Evolutionary conservation across 2,888 invertebrate genomes (phyloP).

Genomic region (Sinopyrophorus schimmeli): DNA sequence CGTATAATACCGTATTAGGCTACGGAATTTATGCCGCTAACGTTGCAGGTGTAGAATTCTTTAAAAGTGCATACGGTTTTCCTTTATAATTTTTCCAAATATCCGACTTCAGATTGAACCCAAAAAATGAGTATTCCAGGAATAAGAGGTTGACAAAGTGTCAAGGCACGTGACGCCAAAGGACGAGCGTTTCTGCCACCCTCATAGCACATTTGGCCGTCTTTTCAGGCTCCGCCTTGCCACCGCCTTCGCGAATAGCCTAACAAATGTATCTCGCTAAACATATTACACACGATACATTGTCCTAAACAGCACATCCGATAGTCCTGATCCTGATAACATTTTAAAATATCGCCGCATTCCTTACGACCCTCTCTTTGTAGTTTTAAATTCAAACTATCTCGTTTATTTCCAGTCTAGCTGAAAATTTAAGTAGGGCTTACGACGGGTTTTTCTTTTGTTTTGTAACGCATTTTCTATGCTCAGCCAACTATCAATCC

Average conservation of each 20-base stretch:
- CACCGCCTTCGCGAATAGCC: slow-evolving; percentile 51
- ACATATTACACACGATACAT: slow-evolving; percentile 37
- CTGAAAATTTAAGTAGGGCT: slow-evolving; percentile 42
- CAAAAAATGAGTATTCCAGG: slow-evolving; percentile 15
- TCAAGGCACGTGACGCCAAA: slow-evolving; percentile 24
- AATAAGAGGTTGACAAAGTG: slow-evolving; percentile 26
- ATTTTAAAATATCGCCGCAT: slow-evolving; percentile 53
- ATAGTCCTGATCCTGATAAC: slow-evolving; percentile 45
- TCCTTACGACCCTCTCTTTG: slow-evolving; percentile 41
- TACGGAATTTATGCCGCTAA: slow-evolving; percentile 12
- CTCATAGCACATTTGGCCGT: slow-evolving; percentile 37
- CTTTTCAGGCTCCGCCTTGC: slow-evolving; percentile 52
- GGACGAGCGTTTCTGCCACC: slow-evolving; percentile 33
- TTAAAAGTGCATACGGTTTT: not conserved
- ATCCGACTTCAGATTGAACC: too few species aligned
- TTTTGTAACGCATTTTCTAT: slow-evolving; percentile 27
- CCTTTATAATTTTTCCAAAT: not conserved
- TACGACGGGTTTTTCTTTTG: slow-evolving; percentile 27
- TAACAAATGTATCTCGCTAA: slow-evolving; percentile 46
- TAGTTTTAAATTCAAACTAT: slow-evolving; percentile 45
- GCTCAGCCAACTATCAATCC: slow-evolving; percentile 19
- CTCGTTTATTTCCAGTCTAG: slow-evolving; percentile 42
- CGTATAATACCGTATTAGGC: slow-evolving; percentile 49
- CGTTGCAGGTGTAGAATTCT: slow-evolving; percentile 1
- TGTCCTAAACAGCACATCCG: slow-evolving; percentile 33